Percentiles rank a stretch among this genome's conserved stretches.
These are phyloP conservation scores for Pangasianodon gigas DNA, from an alignment of 2,113 vertebrate species.

Conservation along the genomic window DNA sequence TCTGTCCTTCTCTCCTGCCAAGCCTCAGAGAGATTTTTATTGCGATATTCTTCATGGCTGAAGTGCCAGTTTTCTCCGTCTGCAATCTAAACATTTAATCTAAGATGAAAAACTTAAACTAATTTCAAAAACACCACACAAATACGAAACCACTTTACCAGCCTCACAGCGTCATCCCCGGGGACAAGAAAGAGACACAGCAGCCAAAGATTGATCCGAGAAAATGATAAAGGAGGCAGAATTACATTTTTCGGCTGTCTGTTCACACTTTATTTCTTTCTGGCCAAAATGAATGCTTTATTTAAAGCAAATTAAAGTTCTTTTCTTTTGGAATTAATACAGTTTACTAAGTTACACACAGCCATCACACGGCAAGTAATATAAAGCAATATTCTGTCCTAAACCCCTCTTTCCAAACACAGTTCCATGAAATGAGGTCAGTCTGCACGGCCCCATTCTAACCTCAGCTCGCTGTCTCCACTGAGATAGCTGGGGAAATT, in stretches of 20 bases:
- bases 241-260: conserved; percentile 42
- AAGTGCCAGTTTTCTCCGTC: not conserved
- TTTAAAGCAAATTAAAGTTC: conserved; percentile 7
- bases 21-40: not conserved
- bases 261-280: conserved; percentile 36
- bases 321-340: conserved; percentile 34
- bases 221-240: conserved; percentile 40
- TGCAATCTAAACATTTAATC: conserved; percentile 43
- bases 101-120: conserved; percentile 49
- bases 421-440: conserved; percentile 39
- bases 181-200: conserved; percentile 25
- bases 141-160: conserved; percentile 44
- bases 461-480: conserved; percentile 31
- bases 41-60: not conserved
- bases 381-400: conserved; percentile 32
- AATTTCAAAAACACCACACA: conserved; percentile 22
- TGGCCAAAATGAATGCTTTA: conserved; percentile 21
- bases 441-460: conserved; percentile 17
- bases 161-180: conserved; percentile 28
- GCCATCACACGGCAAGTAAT: conserved; percentile 17
- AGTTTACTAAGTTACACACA: conserved; percentile 27
- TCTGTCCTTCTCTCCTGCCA: not conserved
- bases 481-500: conserved; percentile 40
- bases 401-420: conserved; percentile 40
- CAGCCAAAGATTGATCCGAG: conserved; percentile 35